Conservation (phyloP, 2,888 invertebrate genomes). For the Cosmia trapezina region DNA sequence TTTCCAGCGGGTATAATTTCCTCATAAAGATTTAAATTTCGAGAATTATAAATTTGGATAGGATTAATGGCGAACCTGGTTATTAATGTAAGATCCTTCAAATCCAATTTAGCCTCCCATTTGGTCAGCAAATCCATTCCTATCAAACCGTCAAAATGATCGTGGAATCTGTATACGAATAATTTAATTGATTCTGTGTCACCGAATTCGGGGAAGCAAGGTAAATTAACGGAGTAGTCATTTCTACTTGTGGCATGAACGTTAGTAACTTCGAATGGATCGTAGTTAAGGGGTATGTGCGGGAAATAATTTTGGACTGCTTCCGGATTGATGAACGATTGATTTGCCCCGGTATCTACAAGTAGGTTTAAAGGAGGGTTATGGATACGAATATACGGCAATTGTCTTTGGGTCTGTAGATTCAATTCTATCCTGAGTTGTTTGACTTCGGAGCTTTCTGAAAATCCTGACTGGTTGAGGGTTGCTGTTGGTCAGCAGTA, state of each 20-base stretch:
- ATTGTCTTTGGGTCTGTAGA: not conserved
- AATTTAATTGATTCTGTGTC: not conserved
- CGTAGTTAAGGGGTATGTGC: not conserved
- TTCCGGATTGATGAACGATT: not conserved
- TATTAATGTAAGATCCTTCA: not conserved
- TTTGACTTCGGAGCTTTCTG: not conserved
- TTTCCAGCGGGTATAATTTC: not conserved
- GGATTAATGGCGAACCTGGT: not conserved
- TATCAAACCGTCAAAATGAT: not conserved
- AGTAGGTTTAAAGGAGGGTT: not conserved
- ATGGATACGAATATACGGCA: not conserved
- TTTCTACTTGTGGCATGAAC: not conserved
- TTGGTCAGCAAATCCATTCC: not conserved
- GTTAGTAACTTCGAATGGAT: not conserved
- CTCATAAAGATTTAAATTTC: not conserved
- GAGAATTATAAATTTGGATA: not conserved
- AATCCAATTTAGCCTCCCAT: not conserved
- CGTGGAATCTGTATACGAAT: not conserved
- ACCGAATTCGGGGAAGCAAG: not conserved
- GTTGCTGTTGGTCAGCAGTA: not conserved
- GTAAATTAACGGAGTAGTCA: not conserved
- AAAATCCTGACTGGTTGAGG: not conserved
- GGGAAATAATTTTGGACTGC: not conserved
- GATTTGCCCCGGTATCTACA: not conserved
- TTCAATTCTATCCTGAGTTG: not conserved